These are phyloP conservation scores for Latrodectus elegans DNA, from an alignment of 2,888 invertebrate species.

Conservation along the genomic window DNA sequence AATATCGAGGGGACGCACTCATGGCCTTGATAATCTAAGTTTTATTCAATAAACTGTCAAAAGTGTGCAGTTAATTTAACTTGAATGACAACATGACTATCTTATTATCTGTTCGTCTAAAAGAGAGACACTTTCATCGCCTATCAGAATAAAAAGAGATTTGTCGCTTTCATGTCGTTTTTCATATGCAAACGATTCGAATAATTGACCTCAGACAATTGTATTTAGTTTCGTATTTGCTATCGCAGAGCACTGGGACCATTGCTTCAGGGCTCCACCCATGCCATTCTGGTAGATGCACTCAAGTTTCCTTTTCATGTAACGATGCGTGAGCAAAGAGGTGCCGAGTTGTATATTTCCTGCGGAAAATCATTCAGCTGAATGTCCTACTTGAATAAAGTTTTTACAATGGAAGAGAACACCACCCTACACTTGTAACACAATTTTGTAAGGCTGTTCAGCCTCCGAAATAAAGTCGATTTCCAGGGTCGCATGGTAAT, in stretches of 20 bases:
- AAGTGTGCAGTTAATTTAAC: too few species aligned
- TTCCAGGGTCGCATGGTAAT: neutral
- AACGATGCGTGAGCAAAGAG: conserved; percentile 21
- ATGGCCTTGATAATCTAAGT: too few species aligned
- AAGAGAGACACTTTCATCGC: neutral
- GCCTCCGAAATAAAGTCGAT: neutral
- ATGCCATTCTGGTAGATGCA: neutral
- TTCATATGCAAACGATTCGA: neutral
- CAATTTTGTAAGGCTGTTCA: conserved; percentile 20
- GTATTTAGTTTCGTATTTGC: neutral
- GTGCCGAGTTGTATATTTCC: conserved; percentile 57
- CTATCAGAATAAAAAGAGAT: neutral
- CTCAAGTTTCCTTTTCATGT: conserved; percentile 32
- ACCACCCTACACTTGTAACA: conserved; percentile 45
- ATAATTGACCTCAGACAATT: neutral
- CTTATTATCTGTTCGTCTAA: too few species aligned
- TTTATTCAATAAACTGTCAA: too few species aligned
- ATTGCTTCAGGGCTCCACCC: neutral
- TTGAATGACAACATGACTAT: too few species aligned
- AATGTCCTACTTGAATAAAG: conserved; percentile 56
- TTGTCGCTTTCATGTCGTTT: neutral
- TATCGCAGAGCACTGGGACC: neutral
- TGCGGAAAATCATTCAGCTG: conserved; percentile 52
- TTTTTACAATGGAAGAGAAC: conserved; percentile 14
- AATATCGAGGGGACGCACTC: too few species aligned